A percentile compares a stretch with the other conserved stretches of the same genome.
phyloP scores from a whole-genome alignment of 1,140 invertebrate genomes.

The Formica exsecta region DNA sequence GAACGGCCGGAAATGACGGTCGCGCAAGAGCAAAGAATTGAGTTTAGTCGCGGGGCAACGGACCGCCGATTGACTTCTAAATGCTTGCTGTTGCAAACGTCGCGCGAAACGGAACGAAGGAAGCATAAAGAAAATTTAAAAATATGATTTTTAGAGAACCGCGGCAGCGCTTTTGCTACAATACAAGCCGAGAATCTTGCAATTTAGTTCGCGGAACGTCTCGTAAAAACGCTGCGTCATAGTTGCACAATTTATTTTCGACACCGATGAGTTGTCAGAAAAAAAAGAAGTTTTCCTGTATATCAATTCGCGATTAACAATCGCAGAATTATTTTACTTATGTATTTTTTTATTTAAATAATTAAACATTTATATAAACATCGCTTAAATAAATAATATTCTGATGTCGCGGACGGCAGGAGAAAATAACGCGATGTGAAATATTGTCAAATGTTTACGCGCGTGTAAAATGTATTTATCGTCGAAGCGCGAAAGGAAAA shows the following conservation, averaged over 20 bases:
- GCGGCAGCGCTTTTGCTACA: neutral
- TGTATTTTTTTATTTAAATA: neutral
- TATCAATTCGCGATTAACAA: neutral
- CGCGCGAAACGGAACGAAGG: constrained; percentile 23
- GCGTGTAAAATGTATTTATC: constrained; percentile 11
- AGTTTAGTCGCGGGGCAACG: constrained; percentile 69
- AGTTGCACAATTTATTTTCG: neutral
- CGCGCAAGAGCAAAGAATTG: constrained; percentile 45
- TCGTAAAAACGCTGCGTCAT: neutral
- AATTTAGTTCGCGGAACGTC: neutral
- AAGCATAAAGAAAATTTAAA: constrained; percentile 50
- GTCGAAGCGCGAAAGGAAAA: neutral
- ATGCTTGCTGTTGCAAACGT: constrained; percentile 36
- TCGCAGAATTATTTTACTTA: neutral
- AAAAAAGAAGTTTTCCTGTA: neutral
- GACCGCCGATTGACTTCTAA: constrained; percentile 65
- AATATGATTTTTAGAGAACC: constrained; percentile 41
- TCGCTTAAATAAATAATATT: neutral
- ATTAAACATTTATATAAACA: neutral
- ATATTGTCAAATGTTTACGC: neutral
- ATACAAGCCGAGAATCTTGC: neutral
- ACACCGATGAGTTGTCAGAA: neutral
- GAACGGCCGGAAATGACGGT: constrained; percentile 67
- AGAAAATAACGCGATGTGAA: constrained; percentile 41
- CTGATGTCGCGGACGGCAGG: neutral